Evolutionary conservation across 2,797 vertebrate species (phyloP), one percentile per base, ranked within the genome.

Genomic region (Sebastes steindachneri): DNA sequence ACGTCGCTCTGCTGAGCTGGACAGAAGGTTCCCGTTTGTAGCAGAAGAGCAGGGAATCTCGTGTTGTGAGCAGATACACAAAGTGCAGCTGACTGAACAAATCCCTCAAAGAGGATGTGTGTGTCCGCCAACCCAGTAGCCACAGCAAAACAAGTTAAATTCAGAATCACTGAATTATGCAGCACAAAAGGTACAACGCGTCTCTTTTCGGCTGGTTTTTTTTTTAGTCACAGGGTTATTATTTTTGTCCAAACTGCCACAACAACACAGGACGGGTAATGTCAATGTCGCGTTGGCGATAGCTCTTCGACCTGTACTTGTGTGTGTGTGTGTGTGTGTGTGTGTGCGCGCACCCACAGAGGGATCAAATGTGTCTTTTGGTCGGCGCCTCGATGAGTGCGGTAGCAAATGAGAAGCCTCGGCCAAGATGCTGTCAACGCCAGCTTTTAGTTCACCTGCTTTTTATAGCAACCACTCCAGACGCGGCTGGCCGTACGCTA

Each of bases 381-480:
- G 88, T 82, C 86, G 72, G 73, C 72, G 28, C 83, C 78, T 86
- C 58, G 5, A 63, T 51, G 77, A 80, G 75, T 14, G 63, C 19
- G 28, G 82, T 70, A 71, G 93, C 94, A 92, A 75, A 93, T 93
- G 93, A 93, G 83, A 93, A 90, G 93, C 62, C 87, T 91, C 76
- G 72, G 90, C 84, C 93, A 90, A 93, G 92, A 91, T 63, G 82
- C 89, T 92, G 93, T 95, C 95, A 93, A 91, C 92, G 89, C 88
- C 90, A 84, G 89, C 94, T 93, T 92, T 95, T 82, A 94, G 93
- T 95, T 95, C 96, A 97, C 95, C 96, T 96, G 94, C 96, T 96
- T 96, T 97, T 96, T 96, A 96, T 97, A 97, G 95, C 85, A 87
- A 75, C 77, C 73, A 80, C 85, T 93, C 89, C 83, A 92, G 90